Base-by-base conservation (phyloP, 2,113 vertebrate genomes). In the Actenoides lindsayi region DNA sequence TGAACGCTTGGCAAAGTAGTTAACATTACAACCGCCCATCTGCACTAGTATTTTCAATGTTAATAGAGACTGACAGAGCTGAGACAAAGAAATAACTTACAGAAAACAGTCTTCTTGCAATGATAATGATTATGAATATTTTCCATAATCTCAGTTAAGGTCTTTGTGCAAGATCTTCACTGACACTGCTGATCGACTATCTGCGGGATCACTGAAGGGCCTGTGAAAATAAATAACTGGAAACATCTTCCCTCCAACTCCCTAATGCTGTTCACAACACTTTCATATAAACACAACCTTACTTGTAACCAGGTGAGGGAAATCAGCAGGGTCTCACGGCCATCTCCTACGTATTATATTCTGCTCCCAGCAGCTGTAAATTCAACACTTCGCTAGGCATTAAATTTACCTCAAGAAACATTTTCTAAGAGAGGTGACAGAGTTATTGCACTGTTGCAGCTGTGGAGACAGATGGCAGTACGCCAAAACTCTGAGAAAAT, bases 381-480 rank as follows among this genome's bases (percentile, higher is more conserved):
- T 95, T 86, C 93, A 92, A 90, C 93, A 92, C 85, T 93, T 96
- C 30, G 0, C 91, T 95, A 86, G 86, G 68, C 88, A 94, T 93
- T 97, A 97, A 96, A 96, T 96, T 94, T 94, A 77, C 92, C 94
- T 95, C 85, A 95, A 91, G 82, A 94, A 96, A 91, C 64, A 93
- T 95, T 95, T 96, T 93, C 90, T 90, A 83, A 80, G 92, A 88
- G 87, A 94, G 89, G 89, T 91, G 93, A 94, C 92, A 96, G 90
- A 96, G 85, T 95, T 97, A 96, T 95, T 95, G 93, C 85, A 83
- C 31, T 48, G 71, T 80, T 96, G 93, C 95, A 94, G 96, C 92
- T 96, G 96, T 93, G 79, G 71, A 96, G 90, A 73, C 90, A 92
- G 87, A 88, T 90, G 96, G 92, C 93, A 90, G 67, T 16, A 76